Conservation (phyloP, 1,140 invertebrate genomes). For the Eriocheir sinensis region DNA sequence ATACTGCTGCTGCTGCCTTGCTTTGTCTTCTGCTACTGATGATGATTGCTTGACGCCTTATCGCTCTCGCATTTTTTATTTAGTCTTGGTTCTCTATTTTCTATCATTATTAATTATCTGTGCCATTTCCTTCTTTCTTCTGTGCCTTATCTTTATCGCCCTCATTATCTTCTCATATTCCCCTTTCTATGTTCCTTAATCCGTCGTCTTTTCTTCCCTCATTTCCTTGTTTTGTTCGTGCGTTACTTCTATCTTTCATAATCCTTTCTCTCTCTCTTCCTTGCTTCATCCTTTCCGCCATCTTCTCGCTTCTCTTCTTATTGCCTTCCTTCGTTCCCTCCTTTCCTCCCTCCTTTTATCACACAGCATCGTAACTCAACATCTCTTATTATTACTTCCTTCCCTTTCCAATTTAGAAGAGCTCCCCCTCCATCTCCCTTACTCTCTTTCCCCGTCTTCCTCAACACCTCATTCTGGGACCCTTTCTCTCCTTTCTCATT, state of each 20-base stretch:
- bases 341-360: neutral
- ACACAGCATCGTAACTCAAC: constrained; percentile 11
- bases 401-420: neutral
- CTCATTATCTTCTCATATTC: neutral
- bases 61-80: too few relatives aligned
- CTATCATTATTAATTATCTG: too few relatives aligned
- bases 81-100: too few relatives aligned
- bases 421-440: neutral
- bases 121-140: too few relatives aligned
- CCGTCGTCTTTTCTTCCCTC: neutral
- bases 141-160: too few relatives aligned
- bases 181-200: too few relatives aligned
- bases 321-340: too few relatives aligned
- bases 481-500: too few relatives aligned
- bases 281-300: neutral
- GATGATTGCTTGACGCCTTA: too few relatives aligned
- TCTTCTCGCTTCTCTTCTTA: neutral
- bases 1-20: neutral
- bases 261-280: neutral
- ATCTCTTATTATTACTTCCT: neutral
- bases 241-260: neutral
- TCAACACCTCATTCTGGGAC: neutral
- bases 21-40: too few relatives aligned
- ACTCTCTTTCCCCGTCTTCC: neutral
- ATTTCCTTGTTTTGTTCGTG: neutral